These are phyloP conservation scores for Lucinisca nassula DNA, from an alignment of 2,888 invertebrate species.

Conservation along the genomic window DNA sequence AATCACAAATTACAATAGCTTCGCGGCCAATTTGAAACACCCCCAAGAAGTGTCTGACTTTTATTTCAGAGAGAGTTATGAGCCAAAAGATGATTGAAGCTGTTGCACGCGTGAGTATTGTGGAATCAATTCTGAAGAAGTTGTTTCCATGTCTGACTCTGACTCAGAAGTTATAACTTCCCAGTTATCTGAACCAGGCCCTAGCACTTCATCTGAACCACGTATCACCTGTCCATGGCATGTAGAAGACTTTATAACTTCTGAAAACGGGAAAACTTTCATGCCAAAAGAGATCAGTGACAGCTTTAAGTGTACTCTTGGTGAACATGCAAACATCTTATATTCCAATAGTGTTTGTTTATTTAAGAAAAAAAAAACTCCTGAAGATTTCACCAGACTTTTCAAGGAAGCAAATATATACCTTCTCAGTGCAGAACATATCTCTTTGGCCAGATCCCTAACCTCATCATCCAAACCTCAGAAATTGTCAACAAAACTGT, in stretches of 20 bases:
- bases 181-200: neutral
- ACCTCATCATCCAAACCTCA: neutral
- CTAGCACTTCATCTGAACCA: neutral
- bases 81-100: neutral
- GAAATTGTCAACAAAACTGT: neutral
- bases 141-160: neutral
- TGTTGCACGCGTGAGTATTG: neutral
- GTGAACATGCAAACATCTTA: neutral
- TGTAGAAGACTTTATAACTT: neutral
- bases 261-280: neutral
- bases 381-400: slow-evolving; percentile 1
- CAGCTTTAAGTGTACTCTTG: neutral
- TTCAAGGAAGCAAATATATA: neutral
- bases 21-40: neutral
- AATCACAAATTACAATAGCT: neutral
- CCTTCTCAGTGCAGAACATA: neutral
- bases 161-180: neutral
- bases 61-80: neutral
- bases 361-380: neutral
- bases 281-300: neutral
- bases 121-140: neutral
- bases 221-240: neutral
- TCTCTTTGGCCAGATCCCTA: neutral
- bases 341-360: neutral
- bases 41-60: neutral